These are phyloP conservation scores for Mirounga angustirostris DNA, from an alignment of 2,113 vertebrate genomes.

Conservation along the genomic window DNA sequence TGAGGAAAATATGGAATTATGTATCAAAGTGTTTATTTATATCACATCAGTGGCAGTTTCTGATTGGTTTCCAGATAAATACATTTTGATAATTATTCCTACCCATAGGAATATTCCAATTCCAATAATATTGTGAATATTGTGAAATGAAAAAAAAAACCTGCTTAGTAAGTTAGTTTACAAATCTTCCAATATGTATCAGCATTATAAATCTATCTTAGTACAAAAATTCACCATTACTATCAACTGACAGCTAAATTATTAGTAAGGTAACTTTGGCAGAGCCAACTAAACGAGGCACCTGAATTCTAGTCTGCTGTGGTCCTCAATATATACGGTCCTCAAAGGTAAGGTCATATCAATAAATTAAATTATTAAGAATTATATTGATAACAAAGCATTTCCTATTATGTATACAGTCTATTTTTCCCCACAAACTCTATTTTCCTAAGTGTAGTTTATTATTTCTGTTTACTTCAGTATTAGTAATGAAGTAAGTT, in stretches of 20 bases:
- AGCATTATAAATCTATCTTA: neutral
- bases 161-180: neutral
- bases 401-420: neutral
- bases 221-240: neutral
- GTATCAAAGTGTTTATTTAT: neutral
- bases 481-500: neutral
- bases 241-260: neutral
- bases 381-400: neutral
- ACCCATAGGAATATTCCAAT: neutral
- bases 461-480: neutral
- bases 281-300: neutral
- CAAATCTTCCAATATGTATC: neutral
- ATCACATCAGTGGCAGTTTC: neutral
- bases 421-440: neutral
- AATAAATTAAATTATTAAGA: neutral
- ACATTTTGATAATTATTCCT: neutral
- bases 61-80: neutral
- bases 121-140: neutral
- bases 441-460: neutral
- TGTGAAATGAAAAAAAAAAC: neutral
- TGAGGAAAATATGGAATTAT: neutral
- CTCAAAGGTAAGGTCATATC: neutral
- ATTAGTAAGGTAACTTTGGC: neutral
- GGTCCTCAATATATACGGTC: neutral
- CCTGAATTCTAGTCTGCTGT: neutral